phyloP scores from a whole-genome alignment of 1,140 invertebrate species.

The Euglossa dilemma region DNA sequence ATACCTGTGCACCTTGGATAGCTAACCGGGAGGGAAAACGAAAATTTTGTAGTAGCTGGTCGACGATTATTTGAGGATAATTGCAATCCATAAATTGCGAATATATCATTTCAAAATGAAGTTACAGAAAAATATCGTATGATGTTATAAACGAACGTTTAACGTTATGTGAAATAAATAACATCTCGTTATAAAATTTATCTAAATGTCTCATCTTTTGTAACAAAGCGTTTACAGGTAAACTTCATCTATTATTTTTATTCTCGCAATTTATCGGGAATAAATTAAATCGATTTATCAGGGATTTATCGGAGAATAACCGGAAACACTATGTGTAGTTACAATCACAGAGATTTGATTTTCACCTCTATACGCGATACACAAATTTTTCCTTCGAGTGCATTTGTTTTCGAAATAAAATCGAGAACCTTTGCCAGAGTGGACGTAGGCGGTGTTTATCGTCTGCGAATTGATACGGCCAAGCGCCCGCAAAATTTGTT shows the following conservation, averaged over 20 bases:
- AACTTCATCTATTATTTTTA: too few relatives aligned
- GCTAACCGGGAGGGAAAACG: background rate
- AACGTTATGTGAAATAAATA: too few relatives aligned
- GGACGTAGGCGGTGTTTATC: background rate
- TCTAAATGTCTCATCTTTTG: too few relatives aligned
- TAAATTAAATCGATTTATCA: too few relatives aligned
- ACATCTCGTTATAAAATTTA: too few relatives aligned
- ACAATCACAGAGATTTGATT: background rate
- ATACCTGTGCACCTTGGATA: slow-evolving; percentile 1
- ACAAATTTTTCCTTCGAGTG: background rate
- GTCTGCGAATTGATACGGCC: background rate
- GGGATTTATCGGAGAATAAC: too few relatives aligned
- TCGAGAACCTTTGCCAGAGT: background rate
- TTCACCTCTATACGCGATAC: background rate
- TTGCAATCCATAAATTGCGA: background rate
- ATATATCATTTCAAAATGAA: too few relatives aligned
- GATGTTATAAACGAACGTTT: too few relatives aligned
- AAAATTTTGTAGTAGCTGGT: background rate
- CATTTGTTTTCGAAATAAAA: background rate
- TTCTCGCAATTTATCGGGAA: too few relatives aligned
- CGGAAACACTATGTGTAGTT: background rate
- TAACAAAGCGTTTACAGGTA: too few relatives aligned
- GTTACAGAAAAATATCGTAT: too few relatives aligned
- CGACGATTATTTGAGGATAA: background rate
- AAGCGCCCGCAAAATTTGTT: background rate